Conservation (phyloP, 2,888 invertebrate species). For the Arctia plantaginis region DNA sequence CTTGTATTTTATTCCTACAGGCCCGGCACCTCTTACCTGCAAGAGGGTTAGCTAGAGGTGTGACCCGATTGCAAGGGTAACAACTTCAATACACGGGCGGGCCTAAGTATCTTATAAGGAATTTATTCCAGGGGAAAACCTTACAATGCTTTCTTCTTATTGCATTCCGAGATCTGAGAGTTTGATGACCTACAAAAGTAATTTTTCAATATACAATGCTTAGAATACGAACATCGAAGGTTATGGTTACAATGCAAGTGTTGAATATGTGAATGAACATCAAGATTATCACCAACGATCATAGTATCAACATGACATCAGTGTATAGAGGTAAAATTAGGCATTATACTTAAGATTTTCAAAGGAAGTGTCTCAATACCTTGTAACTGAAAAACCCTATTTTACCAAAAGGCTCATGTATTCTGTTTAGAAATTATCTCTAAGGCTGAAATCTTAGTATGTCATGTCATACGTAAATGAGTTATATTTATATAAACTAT, state of each 20-base stretch:
- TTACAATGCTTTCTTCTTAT: conserved; percentile 68
- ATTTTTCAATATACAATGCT: conserved; percentile 51
- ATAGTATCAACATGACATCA: conserved; percentile 24
- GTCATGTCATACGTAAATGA: neutral
- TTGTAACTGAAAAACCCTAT: conserved; percentile 2
- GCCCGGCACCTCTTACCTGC: conserved; percentile 87
- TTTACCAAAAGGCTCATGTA: conserved; percentile 2
- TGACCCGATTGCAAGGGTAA: conserved; percentile 87
- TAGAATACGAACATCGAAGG: conserved; percentile 70
- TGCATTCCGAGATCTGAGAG: conserved; percentile 57
- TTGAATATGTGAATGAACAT: conserved; percentile 31
- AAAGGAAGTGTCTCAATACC: neutral
- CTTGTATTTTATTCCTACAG: conserved; percentile 87
- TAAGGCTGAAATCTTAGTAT: neutral
- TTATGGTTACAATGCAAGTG: conserved; percentile 58
- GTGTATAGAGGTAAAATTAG: conserved; percentile 48
- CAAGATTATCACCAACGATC: conserved; percentile 41
- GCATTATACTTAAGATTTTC: conserved; percentile 22
- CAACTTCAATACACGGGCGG: conserved; percentile 87
- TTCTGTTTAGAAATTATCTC: neutral
- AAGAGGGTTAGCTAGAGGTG: conserved; percentile 87
- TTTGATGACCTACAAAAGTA: conserved; percentile 66
- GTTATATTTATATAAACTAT: neutral
- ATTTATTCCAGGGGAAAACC: conserved; percentile 82
- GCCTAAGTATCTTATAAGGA: conserved; percentile 85